phyloP scores from a whole-genome alignment of 37 sponge, comb jelly and placozoan species.

The Oscarella lobularis region DNA sequence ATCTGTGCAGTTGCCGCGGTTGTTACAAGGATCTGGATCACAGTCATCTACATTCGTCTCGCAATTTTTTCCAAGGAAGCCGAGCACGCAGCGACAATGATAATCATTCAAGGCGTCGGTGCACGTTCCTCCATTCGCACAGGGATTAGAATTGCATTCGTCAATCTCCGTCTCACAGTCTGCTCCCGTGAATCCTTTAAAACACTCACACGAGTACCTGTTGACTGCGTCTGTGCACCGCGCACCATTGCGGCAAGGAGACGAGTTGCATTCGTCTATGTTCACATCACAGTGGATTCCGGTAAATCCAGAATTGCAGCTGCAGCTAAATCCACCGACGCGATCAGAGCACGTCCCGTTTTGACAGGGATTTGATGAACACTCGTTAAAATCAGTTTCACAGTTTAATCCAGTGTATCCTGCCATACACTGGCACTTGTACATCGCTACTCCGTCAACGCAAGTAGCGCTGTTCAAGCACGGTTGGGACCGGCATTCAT shows the following conservation, averaged over 20 bases:
- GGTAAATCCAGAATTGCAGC: not conserved
- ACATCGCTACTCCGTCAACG: not conserved
- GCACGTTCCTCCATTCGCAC: not conserved
- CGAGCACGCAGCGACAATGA: not conserved
- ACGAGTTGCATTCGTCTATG: not conserved
- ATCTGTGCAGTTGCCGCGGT: not conserved
- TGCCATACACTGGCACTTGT: not conserved
- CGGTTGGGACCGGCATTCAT: not conserved
- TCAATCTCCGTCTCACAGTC: not conserved
- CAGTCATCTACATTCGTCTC: not conserved
- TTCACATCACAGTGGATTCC: not conserved
- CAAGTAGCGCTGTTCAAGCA: not conserved
- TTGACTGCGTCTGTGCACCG: not conserved
- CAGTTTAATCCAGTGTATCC: not conserved
- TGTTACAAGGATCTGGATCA: not conserved
- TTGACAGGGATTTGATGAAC: not conserved
- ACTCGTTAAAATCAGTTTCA: not conserved
- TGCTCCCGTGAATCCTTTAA: not conserved
- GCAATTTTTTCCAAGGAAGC: not conserved
- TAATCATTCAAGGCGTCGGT: not conserved
- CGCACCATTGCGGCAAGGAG: not conserved
- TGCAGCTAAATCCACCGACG: not conserved
- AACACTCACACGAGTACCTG: not conserved
- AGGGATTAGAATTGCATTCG: not conserved
- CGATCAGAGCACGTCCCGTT: not conserved